Base-by-base conservation (phyloP, 2,797 vertebrate species). In the Knipowitschia caucasica region DNA sequence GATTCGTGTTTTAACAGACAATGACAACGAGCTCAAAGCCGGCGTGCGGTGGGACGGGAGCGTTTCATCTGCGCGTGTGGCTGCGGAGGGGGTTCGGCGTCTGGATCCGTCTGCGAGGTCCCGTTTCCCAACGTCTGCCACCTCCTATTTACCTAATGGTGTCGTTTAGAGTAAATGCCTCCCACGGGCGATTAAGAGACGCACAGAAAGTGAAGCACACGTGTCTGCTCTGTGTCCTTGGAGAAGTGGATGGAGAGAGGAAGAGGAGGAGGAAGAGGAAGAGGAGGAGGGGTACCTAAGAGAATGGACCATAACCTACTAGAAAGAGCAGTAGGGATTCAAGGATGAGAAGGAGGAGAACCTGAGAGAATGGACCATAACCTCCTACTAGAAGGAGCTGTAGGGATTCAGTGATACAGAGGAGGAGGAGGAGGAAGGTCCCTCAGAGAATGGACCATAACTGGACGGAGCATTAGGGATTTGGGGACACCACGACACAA, bases 111-210 rank as follows among this genome's bases (percentile, higher is more conserved):
- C 17, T 66, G 55, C 53, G 57, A 40, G 0, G 5, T 71, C 77
- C 73, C 67, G 56, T 50, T 51, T 81, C 65, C 62, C 47, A 58
- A 71, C 45, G 47, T 71, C 55, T 57, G 71, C 80, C 81, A 56
- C 62, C 31, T 38, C 38, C 68, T 69, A 67, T 82, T 83, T 81
- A 67, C 46, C 73, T 80, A 73, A 83, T 74, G 59, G 77, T 49
- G 61, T 34, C 53, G 56, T 73, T 45, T 20, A 46, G 63, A 63
- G 62, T 58, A 62, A 78, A 65, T 54, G 59, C 43, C 58, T 46
- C 61, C 46, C 60, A 77, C 59, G 67, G 53, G 54, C 4, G n/a
- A 53, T 68, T 78, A 62, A 34, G 45, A 53, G 51, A 26, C 35
- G 49, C 46, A 71, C 35, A 8, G 38, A 35, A 21, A 1, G 18